A percentile compares a stretch with the other conserved stretches of the same genome.
Evolutionary conservation across 2,797 vertebrate genomes (phyloP).

Genomic region (Coilia nasus): DNA sequence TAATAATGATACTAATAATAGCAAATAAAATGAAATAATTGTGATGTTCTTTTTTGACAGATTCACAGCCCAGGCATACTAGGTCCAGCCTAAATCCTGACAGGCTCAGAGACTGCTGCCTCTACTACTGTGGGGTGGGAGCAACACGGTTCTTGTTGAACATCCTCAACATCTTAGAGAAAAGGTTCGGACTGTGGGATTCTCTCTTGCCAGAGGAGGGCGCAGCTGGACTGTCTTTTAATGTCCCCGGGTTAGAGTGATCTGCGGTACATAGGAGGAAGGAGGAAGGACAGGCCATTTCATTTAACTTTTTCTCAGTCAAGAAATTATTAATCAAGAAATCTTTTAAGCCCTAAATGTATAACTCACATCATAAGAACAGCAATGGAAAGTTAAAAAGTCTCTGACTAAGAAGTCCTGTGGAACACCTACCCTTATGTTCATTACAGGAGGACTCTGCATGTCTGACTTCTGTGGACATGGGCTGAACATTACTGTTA

Average conservation of each 20-base stretch:
- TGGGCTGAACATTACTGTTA: not conserved
- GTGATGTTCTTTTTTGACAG: too few species aligned
- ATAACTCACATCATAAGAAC: too few species aligned
- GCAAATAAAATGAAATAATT: too few species aligned
- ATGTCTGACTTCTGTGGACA: not conserved
- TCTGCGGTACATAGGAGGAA: not conserved
- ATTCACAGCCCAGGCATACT: too few species aligned
- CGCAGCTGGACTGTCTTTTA: not conserved
- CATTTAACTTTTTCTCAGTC: not conserved
- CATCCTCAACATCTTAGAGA: not conserved
- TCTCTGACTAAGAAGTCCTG: not conserved
- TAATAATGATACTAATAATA: too few species aligned
- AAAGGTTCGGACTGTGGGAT: not conserved
- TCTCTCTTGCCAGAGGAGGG: not conserved
- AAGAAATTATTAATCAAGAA: not conserved
- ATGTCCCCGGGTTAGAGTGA: not conserved
- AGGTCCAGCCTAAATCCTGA: not conserved
- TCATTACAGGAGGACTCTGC: not conserved
- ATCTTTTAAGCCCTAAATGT: not conserved
- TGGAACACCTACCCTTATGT: not conserved
- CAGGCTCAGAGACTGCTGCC: not conserved
- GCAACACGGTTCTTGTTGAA: not conserved
- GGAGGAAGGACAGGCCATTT: not conserved
- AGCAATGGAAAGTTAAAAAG: not conserved
- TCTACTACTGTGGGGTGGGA: not conserved